phyloP scores from a whole-genome alignment of 2,113 vertebrate species.

The Rhinichthys klamathensis region DNA sequence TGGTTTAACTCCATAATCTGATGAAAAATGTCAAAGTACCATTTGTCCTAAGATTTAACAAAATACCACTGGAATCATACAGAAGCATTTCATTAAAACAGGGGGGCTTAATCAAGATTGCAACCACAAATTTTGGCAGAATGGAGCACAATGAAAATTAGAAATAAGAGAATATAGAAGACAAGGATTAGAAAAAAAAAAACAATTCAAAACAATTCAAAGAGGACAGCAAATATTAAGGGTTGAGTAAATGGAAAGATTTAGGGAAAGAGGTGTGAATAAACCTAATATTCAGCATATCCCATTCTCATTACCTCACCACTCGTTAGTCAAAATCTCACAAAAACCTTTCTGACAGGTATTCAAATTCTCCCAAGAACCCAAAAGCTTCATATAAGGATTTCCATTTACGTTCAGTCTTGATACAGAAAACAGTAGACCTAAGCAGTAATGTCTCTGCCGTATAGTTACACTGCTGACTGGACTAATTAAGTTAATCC shows the following conservation, averaged over 20 bases:
- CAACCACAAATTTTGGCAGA: background rate
- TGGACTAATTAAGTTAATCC: slow-evolving; percentile 48
- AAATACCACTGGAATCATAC: background rate
- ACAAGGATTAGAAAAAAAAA: background rate
- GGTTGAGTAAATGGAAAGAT: background rate
- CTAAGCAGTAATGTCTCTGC: background rate
- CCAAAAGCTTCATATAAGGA: background rate
- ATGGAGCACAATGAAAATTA: background rate
- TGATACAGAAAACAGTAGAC: background rate
- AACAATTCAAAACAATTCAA: background rate
- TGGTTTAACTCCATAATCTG: background rate
- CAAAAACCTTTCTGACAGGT: background rate
- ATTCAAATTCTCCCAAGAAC: background rate
- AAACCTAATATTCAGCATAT: background rate
- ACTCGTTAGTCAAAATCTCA: background rate
- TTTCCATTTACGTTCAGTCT: background rate
- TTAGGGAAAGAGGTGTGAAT: background rate
- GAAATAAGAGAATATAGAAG: background rate
- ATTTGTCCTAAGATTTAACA: background rate
- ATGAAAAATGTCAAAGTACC: background rate
- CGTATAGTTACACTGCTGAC: background rate
- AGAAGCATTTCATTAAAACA: background rate
- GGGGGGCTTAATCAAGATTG: background rate
- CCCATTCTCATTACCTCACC: background rate
- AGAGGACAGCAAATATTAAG: background rate